Evolutionary conservation across 1,140 invertebrate species (phyloP).

Genomic region (Drosophila nigromelanica): DNA sequence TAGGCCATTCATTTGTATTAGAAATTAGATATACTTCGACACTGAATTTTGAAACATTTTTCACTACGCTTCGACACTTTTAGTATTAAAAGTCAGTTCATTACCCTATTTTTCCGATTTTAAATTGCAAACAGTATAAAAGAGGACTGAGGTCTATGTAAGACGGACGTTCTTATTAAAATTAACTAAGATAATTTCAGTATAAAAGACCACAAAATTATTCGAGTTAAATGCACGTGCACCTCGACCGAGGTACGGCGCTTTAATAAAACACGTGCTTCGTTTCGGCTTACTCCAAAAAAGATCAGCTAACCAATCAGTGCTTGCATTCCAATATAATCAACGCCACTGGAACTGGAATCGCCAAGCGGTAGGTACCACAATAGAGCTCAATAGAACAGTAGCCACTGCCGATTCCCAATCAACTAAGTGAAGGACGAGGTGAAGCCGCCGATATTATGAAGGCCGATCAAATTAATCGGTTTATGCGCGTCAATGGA

Average conservation of each 20-base stretch:
- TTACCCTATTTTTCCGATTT: conserved; percentile 26
- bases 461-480: conserved; percentile 62
- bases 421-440: not conserved
- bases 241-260: not conserved
- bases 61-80: conserved; percentile 51
- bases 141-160: conserved; percentile 10
- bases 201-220: conserved; percentile 41
- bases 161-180: not conserved
- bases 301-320: not conserved
- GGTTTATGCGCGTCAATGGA: conserved; percentile 48
- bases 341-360: not conserved
- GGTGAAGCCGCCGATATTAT: conserved; percentile 34
- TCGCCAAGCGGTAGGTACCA: not conserved
- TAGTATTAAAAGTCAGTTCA: conserved; percentile 40
- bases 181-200: conserved; percentile 13
- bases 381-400: not conserved
- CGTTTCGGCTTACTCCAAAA: not conserved
- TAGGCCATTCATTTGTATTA: conserved; percentile 14
- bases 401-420: not conserved
- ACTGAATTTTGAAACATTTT: conserved; percentile 20
- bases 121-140: conserved; percentile 38
- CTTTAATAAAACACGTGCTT: not conserved
- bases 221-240: conserved; percentile 7
- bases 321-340: not conserved
- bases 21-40: not conserved